These are phyloP conservation scores for Onychomys arenicola DNA, from an alignment of 2,797 vertebrate genomes.

Conservation along the genomic window DNA sequence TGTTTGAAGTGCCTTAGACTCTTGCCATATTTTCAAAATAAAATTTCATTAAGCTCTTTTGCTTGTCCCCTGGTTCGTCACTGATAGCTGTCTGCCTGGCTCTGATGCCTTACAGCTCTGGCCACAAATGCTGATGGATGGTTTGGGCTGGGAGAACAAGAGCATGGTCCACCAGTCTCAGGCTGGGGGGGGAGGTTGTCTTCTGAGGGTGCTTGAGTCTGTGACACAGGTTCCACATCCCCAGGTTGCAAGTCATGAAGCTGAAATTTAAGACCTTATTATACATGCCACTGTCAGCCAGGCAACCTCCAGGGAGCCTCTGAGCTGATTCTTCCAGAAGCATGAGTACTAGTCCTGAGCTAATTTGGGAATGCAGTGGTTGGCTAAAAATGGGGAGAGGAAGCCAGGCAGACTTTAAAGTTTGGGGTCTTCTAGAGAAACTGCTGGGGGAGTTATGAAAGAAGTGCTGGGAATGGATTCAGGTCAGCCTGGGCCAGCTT, in stretches of 20 bases:
- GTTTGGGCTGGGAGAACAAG: background rate
- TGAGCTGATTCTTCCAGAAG: background rate
- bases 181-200: background rate
- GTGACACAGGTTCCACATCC: background rate
- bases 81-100: constrained; percentile 71
- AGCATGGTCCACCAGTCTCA: accelerated
- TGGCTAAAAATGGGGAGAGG: background rate
- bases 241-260: background rate
- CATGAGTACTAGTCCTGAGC: background rate
- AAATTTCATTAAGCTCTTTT: constrained; percentile 89
- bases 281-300: background rate
- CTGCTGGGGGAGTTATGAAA: background rate
- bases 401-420: background rate
- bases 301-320: background rate
- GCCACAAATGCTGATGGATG: background rate
- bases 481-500: background rate
- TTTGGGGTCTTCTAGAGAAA: background rate
- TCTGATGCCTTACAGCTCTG: constrained; percentile 24
- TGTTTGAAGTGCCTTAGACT: constrained; percentile 95
- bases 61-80: constrained; percentile 67
- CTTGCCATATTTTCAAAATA: constrained; percentile 95
- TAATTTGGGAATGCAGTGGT: background rate
- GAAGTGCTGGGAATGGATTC: background rate
- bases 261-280: constrained; percentile 28
- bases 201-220: background rate